A percentile compares a stretch with the other conserved stretches of the same genome.
Evolutionary conservation across 2,113 vertebrate genomes (phyloP).

Genomic region (Muntiacus reevesi): DNA sequence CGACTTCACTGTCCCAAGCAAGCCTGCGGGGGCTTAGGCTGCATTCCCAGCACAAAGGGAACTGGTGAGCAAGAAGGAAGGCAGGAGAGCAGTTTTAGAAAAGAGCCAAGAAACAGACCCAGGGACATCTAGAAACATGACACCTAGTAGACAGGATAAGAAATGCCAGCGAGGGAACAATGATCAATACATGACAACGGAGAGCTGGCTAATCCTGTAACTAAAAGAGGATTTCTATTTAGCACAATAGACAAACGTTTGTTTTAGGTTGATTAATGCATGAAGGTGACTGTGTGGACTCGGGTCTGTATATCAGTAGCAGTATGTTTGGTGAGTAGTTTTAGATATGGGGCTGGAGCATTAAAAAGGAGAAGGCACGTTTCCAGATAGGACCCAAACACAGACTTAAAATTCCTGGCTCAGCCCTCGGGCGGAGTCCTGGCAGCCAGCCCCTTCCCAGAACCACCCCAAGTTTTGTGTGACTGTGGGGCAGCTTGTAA

Average conservation of each 20-base stretch:
- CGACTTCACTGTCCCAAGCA: background rate
- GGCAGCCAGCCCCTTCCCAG: background rate
- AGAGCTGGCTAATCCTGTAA: background rate
- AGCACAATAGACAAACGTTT: background rate
- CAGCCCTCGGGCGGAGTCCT: background rate
- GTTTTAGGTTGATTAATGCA: background rate
- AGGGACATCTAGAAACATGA: background rate
- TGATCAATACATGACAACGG: accelerated
- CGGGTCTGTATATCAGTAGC: background rate
- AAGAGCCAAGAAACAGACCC: background rate
- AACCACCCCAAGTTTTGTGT: background rate
- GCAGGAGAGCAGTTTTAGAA: background rate
- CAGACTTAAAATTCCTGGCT: background rate
- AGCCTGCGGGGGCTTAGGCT: background rate
- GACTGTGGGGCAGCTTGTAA: background rate
- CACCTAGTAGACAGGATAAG: background rate
- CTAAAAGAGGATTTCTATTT: background rate
- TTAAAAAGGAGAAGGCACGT: accelerated
- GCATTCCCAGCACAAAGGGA: background rate
- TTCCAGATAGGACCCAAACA: background rate
- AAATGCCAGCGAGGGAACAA: background rate
- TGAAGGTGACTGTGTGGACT: background rate
- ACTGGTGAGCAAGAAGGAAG: background rate
- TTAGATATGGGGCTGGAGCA: background rate
- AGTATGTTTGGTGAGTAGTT: background rate